Evolutionary conservation across 1,140 invertebrate species (phyloP), one percentile per base, ranked within the genome.

Genomic region (Zaprionus camerounensis): DNA sequence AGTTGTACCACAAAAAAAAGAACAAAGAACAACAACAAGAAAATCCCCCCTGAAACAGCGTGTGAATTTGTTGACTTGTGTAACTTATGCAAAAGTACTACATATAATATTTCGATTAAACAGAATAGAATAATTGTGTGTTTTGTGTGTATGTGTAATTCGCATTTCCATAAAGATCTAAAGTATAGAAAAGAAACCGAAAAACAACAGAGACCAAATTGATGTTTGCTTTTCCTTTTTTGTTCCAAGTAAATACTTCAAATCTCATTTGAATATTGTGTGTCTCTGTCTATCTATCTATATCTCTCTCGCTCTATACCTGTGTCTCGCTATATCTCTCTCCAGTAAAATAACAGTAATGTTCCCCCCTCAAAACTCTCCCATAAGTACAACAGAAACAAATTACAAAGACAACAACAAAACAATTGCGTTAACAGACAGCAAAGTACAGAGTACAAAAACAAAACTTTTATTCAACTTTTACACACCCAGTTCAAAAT

Each of bases 401-500:
- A 70, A 86, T 62, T 71, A 78, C 78, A 84, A 73, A 58, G 76
- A 78, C 69, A 31, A 74, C 58, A 74, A 69, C 53, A 82, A 69
- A 73, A 64, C 59, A 81, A 77, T 64, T 81, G 69, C 68, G 78
- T 68, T 75, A 73, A 82, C 77, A 83, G 68, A 83, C 80, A 73
- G 56, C 49, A 74, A 85, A 75, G 63, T 71, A 70, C 82, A 79
- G 80, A 51, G 20, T 22, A 44, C 15, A 20, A 49, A n/a, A 24
- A 6, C 5, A 22, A 22, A 84, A 90, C 67, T 78, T 82, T 72
- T 63, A 51, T 66, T 69, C 74, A 88, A 88, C 75, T 87, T 78
- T 61, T 41, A 77, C 75, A 88, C 84, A 88, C 84, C 84, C 84
- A 88, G 84, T 88, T 88, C 84, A 81, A 88, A 88, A 88, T 88